Evolutionary conservation across 2,888 invertebrate species (phyloP).

Genomic region (Tricholauxania praeusta): DNA sequence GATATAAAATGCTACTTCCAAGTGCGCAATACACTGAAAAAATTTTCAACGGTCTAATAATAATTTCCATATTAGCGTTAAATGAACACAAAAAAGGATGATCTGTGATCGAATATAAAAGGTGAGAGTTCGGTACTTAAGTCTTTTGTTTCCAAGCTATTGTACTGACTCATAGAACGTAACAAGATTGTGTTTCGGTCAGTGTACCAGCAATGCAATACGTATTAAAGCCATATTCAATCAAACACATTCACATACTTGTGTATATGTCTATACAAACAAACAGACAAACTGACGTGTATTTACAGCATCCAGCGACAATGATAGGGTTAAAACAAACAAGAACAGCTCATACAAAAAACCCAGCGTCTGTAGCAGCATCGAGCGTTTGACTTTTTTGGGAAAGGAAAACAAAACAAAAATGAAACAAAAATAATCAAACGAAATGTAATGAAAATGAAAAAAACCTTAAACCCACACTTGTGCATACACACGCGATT

Average conservation of each 20-base stretch:
- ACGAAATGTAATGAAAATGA: slow-evolving; percentile 44
- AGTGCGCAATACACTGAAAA: background rate
- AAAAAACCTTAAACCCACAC: slow-evolving; percentile 37
- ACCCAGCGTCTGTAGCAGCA: background rate
- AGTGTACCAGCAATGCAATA: background rate
- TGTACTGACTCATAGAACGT: background rate
- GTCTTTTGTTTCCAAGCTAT: slow-evolving; percentile 41
- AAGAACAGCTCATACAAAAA: background rate
- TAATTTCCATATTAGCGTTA: background rate
- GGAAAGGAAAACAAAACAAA: slow-evolving; percentile 13
- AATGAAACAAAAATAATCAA: slow-evolving; percentile 25
- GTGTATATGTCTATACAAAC: too few species aligned
- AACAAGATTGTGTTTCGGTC: background rate
- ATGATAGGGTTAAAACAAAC: slow-evolving; percentile 16
- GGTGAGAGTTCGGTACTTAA: slow-evolving; percentile 41
- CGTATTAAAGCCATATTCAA: too few species aligned
- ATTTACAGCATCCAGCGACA: slow-evolving; percentile 29
- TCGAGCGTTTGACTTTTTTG: slow-evolving; percentile 23
- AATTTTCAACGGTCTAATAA: background rate
- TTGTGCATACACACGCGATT: slow-evolving; percentile 32
- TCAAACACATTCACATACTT: too few species aligned
- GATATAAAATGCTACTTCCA: slow-evolving; percentile 15
- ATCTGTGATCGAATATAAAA: background rate
- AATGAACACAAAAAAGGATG: background rate
- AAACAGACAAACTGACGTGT: background rate